phyloP scores from a whole-genome alignment of 2,888 invertebrate genomes.

The Lycia hirtaria region DNA sequence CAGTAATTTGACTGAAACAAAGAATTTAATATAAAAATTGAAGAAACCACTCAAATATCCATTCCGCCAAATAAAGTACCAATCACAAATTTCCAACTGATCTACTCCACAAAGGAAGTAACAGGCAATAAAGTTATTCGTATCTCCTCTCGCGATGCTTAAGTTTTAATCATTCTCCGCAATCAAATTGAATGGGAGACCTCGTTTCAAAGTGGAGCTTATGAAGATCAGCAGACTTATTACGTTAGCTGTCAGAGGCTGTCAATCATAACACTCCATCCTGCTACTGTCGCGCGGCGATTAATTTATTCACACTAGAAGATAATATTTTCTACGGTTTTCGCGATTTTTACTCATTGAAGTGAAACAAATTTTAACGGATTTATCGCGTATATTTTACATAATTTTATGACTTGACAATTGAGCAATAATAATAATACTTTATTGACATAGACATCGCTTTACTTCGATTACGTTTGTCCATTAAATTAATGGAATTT shows the following conservation, averaged over 20 bases:
- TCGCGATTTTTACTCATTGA: no score
- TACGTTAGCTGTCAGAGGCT: neutral
- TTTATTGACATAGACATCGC: no score
- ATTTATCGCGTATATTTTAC: no score
- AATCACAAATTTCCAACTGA: constrained; percentile 32
- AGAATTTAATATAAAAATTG: neutral
- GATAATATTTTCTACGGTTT: no score
- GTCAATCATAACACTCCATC: neutral
- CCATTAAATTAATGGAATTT: no score
- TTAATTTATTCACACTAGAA: neutral
- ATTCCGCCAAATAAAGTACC: constrained; percentile 2
- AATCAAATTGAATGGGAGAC: constrained; percentile 18
- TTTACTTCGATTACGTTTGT: no score
- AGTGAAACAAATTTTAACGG: no score
- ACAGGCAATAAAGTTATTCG: constrained; percentile 28
- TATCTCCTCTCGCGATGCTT: constrained; percentile 17
- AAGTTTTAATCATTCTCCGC: constrained; percentile 26
- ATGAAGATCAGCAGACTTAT: neutral
- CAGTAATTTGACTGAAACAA: no score
- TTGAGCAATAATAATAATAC: no score
- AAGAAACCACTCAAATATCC: neutral
- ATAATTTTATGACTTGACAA: no score
- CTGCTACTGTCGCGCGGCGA: neutral
- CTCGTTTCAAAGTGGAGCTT: constrained; percentile 18
- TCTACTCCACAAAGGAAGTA: constrained; percentile 25